A percentile compares a stretch with the other conserved stretches of the same genome.
phyloP scores from a whole-genome alignment of 2,888 invertebrate genomes.

The Ariolimax columbianus region DNA sequence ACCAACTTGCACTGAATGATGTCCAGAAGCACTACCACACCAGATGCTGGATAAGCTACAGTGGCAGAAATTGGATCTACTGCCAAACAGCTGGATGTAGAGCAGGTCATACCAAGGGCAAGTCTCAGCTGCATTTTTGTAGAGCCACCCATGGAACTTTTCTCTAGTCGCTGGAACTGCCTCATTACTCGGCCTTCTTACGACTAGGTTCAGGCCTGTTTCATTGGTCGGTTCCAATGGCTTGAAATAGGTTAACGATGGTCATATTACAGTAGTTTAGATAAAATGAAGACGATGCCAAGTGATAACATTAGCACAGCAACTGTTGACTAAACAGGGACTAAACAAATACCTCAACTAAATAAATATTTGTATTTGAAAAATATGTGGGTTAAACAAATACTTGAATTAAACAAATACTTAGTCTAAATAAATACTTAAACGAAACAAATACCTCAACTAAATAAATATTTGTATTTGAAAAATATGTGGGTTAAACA shows the following conservation, averaged over 20 bases:
- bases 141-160: background rate
- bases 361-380: no score
- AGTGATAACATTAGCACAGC: no score
- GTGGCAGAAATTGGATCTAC: slow-evolving; percentile 40
- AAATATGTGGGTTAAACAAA: no score
- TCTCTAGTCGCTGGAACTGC: slow-evolving; percentile 20
- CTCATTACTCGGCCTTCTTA: slow-evolving; percentile 31
- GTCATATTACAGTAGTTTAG: background rate
- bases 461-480: no score
- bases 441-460: no score
- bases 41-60: slow-evolving; percentile 43
- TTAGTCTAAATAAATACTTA: no score
- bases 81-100: slow-evolving; percentile 33
- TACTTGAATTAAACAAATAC: no score
- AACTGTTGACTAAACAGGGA: no score
- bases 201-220: background rate
- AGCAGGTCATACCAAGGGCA: slow-evolving; percentile 42
- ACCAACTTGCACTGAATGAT: slow-evolving; percentile 45
- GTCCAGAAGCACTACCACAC: slow-evolving; percentile 43
- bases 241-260: background rate
- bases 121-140: slow-evolving; percentile 33
- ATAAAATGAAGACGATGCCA: no score
- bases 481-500: no score
- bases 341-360: no score
- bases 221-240: background rate